Percentiles rank a stretch among this genome's conserved stretches.
Conservation (phyloP, 2,888 invertebrate genomes). For the Tigriopus californicus region DNA sequence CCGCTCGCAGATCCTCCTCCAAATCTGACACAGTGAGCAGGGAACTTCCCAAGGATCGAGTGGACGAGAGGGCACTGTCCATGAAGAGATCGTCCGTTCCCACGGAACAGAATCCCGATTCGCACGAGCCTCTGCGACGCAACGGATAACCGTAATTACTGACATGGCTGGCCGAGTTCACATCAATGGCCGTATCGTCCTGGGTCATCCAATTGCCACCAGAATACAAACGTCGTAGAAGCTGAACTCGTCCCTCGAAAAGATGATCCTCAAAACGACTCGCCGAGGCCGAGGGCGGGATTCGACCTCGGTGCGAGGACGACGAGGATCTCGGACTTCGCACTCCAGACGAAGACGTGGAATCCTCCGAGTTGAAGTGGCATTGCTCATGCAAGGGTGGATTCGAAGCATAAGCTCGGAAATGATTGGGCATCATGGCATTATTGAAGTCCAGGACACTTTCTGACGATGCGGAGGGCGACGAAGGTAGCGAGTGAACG, state of each 20-base stretch:
- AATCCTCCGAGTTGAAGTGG: too few relatives aligned
- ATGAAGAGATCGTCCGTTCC: constrained; percentile 40
- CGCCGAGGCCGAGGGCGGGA: neutral
- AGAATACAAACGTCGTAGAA: constrained; percentile 1
- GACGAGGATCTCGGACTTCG: neutral
- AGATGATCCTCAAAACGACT: neutral
- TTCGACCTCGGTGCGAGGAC: too few relatives aligned
- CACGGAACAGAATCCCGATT: constrained; percentile 73
- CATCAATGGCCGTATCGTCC: constrained; percentile 19
- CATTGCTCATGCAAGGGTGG: neutral
- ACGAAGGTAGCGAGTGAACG: neutral
- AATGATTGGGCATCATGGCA: too few relatives aligned
- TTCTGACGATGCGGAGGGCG: neutral
- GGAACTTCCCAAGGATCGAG: constrained; percentile 23
- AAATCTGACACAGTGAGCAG: constrained; percentile 28
- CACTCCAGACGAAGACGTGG: neutral
- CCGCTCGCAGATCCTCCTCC: constrained; percentile 18
- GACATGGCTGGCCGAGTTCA: neutral
- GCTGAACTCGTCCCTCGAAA: constrained; percentile 7
- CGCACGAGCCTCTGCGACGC: constrained; percentile 62
- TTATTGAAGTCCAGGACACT: too few relatives aligned
- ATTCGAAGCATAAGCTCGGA: neutral
- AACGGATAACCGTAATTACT: constrained; percentile 25
- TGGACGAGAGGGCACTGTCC: constrained; percentile 57
- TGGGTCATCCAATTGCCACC: constrained; percentile 18